phyloP scores from a whole-genome alignment of 2,888 invertebrate species.

The Drosophila anomalata region DNA sequence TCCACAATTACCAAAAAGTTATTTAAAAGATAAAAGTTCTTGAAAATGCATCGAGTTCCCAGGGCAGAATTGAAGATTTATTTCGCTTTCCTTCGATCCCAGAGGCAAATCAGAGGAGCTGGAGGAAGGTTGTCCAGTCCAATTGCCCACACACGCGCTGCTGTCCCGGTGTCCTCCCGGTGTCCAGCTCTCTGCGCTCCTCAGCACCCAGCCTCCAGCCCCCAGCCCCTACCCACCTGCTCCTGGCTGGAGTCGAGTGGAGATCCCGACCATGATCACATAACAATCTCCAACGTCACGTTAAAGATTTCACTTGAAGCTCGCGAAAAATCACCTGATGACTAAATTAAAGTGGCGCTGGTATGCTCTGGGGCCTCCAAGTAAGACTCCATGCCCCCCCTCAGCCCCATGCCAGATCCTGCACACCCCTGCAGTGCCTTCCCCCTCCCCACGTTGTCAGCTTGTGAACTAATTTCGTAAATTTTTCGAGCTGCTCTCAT shows the following conservation, averaged over 20 bases:
- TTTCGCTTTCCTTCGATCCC: neutral
- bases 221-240: neutral
- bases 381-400: slow-evolving; percentile 35
- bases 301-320: slow-evolving; percentile 81
- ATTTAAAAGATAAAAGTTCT: neutral
- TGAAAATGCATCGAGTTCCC: neutral
- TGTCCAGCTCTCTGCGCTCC: slow-evolving; percentile 17
- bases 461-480: slow-evolving; percentile 82
- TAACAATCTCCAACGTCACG: slow-evolving; percentile 81
- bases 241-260: slow-evolving; percentile 13
- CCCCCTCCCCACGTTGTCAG: slow-evolving; percentile 47
- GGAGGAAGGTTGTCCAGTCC: slow-evolving; percentile 18
- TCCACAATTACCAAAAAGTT: neutral
- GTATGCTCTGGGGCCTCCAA: slow-evolving; percentile 71
- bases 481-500: slow-evolving; percentile 82
- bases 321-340: slow-evolving; percentile 82
- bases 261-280: slow-evolving; percentile 64
- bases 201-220: neutral
- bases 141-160: slow-evolving; percentile 73
- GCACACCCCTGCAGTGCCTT: neutral
- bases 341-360: slow-evolving; percentile 82
- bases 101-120: slow-evolving; percentile 18
- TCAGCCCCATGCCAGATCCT: neutral
- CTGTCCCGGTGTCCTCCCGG: slow-evolving; percentile 26
- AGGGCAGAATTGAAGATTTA: neutral